Conservation (phyloP, 2,113 vertebrate species). For the Lipotes vexillifer region DNA sequence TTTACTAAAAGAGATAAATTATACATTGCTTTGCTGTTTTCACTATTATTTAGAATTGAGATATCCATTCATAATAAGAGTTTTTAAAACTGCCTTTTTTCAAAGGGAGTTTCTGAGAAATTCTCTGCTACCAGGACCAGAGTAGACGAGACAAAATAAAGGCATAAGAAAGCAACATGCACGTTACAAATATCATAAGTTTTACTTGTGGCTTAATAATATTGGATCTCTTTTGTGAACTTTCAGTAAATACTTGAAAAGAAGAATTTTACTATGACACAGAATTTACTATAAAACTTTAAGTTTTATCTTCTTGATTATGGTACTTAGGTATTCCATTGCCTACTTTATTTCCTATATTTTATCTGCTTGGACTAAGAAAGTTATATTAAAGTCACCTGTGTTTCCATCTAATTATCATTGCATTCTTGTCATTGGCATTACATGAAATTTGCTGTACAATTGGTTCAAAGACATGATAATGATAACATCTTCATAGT, state of each 20-base stretch:
- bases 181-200: neutral
- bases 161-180: neutral
- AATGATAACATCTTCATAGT: neutral
- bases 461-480: neutral
- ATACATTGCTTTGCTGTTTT: neutral
- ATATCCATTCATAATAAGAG: conserved; percentile 44
- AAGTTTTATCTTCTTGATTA: neutral
- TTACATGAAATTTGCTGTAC: neutral
- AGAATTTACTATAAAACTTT: neutral
- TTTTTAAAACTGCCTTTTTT: neutral
- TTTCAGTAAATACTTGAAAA: neutral
- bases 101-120: neutral
- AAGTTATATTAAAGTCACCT: neutral
- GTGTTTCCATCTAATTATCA: neutral
- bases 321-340: neutral
- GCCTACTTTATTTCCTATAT: neutral
- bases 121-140: neutral
- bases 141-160: neutral
- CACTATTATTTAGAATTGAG: conserved; percentile 19
- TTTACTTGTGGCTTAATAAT: neutral
- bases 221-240: neutral
- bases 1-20: conserved; percentile 38
- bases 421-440: neutral
- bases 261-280: neutral
- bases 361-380: neutral